A percentile compares a stretch with the other conserved stretches of the same genome.
Evolutionary conservation across 2,888 invertebrate species (phyloP).

Genomic region (Melinopterus prodromus): DNA sequence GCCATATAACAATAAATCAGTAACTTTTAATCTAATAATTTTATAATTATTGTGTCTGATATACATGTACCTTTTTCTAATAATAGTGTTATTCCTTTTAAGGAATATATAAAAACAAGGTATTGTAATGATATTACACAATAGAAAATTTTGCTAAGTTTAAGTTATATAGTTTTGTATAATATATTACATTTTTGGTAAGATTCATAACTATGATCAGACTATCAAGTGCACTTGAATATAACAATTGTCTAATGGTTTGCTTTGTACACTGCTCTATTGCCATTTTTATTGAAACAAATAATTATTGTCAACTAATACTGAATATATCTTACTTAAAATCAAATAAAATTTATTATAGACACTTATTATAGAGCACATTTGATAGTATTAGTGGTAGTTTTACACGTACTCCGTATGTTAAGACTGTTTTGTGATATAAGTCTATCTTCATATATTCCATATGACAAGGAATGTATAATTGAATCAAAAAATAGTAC

Average conservation of each 20-base stretch:
- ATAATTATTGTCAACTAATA: conserved; percentile 32
- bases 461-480: not conserved
- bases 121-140: conserved; percentile 36
- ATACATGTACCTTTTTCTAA: not conserved
- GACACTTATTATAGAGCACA: conserved; percentile 20
- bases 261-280: conserved; percentile 32
- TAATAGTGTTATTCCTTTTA: not conserved
- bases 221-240: conserved; percentile 45
- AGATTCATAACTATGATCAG: conserved; percentile 36
- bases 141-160: conserved; percentile 18
- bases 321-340: conserved; percentile 24
- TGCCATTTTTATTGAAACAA: conserved; percentile 17
- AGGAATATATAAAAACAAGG: conserved; percentile 28
- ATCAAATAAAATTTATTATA: not conserved
- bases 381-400: conserved; percentile 10
- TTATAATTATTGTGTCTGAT: not conserved
- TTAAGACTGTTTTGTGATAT: conserved; percentile 12
- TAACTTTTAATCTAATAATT: not conserved
- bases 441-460: not conserved
- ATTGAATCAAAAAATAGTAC: not conserved
- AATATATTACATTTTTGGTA: conserved; percentile 39
- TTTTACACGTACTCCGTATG: not conserved
- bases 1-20: not conserved
- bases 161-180: conserved; percentile 29
- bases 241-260: conserved; percentile 39